Percentiles rank a stretch among this genome's conserved stretches.
These are phyloP conservation scores for Eurytoma californica DNA, from an alignment of 2,888 invertebrate species.

Conservation along the genomic window DNA sequence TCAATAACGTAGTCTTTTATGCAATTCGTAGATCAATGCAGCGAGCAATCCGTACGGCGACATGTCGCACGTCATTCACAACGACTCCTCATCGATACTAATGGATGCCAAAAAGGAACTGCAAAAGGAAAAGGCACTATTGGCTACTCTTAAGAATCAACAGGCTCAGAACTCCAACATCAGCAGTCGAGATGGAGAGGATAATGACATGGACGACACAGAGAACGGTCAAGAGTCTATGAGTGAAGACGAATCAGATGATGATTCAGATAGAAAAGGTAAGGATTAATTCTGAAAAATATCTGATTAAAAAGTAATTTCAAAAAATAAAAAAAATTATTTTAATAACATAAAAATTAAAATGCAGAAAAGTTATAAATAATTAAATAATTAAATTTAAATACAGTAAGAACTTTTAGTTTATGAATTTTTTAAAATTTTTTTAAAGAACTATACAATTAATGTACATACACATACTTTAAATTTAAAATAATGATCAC, in stretches of 20 bases:
- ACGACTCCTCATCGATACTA: conserved; percentile 78
- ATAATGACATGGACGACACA: conserved; percentile 76
- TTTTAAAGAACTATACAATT: neutral
- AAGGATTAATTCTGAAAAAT: conserved; percentile 71
- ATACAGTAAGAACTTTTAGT: neutral
- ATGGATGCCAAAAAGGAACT: conserved; percentile 89
- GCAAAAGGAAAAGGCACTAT: conserved; percentile 81
- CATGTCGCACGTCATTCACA: conserved; percentile 80
- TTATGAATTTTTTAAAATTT: neutral
- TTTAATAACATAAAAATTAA: neutral
- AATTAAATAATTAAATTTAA: neutral
- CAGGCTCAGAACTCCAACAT: conserved; percentile 62
- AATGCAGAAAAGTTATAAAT: neutral
- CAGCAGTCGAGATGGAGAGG: conserved; percentile 76
- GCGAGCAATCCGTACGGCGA: conserved; percentile 66
- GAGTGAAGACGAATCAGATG: conserved; percentile 77
- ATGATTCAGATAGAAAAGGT: conserved; percentile 80
- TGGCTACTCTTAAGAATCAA: conserved; percentile 72
- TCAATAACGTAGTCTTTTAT: conserved; percentile 7
- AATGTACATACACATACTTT: too few relatives aligned
- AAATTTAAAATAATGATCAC: neutral
- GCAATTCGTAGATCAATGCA: conserved; percentile 64
- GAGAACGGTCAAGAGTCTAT: conserved; percentile 80
- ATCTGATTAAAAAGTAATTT: neutral
- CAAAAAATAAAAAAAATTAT: too few relatives aligned